phyloP scores from a whole-genome alignment of 1,140 invertebrate species.

The Drosophila virilis region DNA sequence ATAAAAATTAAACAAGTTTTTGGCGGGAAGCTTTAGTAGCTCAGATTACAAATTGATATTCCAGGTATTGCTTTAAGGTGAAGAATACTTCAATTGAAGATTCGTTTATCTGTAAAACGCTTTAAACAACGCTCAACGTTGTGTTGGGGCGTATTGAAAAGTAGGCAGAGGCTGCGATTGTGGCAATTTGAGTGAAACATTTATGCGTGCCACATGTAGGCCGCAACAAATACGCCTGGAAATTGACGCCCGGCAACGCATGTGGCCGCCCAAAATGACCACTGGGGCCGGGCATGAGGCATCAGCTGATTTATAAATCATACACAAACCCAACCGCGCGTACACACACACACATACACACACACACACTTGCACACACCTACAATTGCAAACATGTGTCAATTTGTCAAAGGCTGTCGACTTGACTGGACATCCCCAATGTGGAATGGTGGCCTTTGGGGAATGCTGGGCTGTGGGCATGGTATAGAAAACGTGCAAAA shows the following conservation, averaged over 20 bases:
- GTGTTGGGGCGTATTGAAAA: not conserved
- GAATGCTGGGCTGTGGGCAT: not conserved
- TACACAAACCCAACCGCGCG: conserved; percentile 22
- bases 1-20: not conserved
- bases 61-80: not conserved
- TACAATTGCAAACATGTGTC: conserved; percentile 21
- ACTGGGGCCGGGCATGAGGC: conserved; percentile 9
- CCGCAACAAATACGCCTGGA: conserved; percentile 11
- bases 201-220: conserved; percentile 13
- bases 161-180: not conserved
- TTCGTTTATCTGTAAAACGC: conserved; percentile 6
- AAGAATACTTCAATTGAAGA: not conserved
- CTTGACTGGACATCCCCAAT: conserved; percentile 28
- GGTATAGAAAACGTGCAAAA: conserved; percentile 2
- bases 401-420: conserved; percentile 53
- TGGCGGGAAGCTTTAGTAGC: not conserved
- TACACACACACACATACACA: conserved; percentile 4
- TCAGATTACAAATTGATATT: not conserved
- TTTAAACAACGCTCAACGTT: not conserved
- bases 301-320: conserved; percentile 49
- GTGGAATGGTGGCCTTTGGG: not conserved
- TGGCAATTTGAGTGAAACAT: conserved; percentile 6
- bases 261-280: not conserved
- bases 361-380: not conserved
- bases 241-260: conserved; percentile 16